phyloP scores from a whole-genome alignment of 2,888 invertebrate species.

The Mythimna vitellina region DNA sequence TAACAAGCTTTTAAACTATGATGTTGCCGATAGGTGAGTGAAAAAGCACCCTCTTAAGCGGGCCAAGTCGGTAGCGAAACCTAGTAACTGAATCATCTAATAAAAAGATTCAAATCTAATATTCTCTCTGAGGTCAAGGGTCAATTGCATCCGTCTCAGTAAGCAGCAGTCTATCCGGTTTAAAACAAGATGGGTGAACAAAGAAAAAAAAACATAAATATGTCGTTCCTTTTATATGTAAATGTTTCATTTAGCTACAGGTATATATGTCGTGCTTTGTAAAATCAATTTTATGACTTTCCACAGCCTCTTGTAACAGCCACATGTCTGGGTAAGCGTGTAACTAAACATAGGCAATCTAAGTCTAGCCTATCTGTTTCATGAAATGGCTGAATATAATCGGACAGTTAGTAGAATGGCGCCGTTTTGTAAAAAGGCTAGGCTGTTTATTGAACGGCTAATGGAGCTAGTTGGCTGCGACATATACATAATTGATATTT shows the following conservation, averaged over 20 bases:
- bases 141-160: slow-evolving; percentile 35
- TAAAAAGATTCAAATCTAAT: slow-evolving; percentile 17
- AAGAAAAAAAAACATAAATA: slow-evolving; percentile 10
- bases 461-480: too few relatives aligned
- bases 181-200: slow-evolving; percentile 15
- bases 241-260: slow-evolving; percentile 1
- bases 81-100: neutral
- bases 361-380: too few relatives aligned
- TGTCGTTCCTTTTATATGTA: slow-evolving; percentile 2
- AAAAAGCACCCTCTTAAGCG: too few relatives aligned
- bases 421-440: neutral
- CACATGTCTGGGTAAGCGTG: too few relatives aligned
- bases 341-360: too few relatives aligned
- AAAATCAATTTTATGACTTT: too few relatives aligned
- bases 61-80: neutral
- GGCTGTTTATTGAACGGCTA: too few relatives aligned
- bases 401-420: too few relatives aligned
- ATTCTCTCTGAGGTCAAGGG: slow-evolving; percentile 14
- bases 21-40: too few relatives aligned
- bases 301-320: too few relatives aligned
- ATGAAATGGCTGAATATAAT: too few relatives aligned
- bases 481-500: neutral
- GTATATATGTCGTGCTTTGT: neutral
- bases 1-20: too few relatives aligned
- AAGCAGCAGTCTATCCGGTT: slow-evolving; percentile 26